A percentile compares a stretch with the other conserved stretches of the same genome.
Evolutionary conservation across 1,140 invertebrate genomes (phyloP).

Genomic region (Colletes latitarsis): DNA sequence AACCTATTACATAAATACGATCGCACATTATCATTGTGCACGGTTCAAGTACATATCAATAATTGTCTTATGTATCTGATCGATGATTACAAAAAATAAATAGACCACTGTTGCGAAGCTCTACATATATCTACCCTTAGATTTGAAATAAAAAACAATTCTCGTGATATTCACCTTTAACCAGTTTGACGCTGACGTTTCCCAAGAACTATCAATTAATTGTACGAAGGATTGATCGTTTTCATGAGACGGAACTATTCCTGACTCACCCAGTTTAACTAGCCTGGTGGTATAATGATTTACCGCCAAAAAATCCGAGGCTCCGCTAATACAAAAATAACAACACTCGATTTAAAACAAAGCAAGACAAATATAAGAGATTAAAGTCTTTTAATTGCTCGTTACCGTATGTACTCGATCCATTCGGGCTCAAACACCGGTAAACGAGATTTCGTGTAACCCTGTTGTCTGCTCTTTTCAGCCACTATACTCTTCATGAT

Average conservation of each 20-base stretch:
- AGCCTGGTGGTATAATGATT: constrained; percentile 83
- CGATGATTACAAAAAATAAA: too few relatives aligned
- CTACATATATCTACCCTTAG: too few relatives aligned
- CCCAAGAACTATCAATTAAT: too few relatives aligned
- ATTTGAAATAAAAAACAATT: too few relatives aligned
- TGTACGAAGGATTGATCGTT: constrained; percentile 52
- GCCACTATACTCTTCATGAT: constrained; percentile 81
- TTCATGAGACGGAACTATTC: constrained; percentile 44
- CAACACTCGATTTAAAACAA: too few relatives aligned
- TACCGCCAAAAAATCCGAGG: constrained; percentile 82
- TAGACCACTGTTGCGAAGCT: too few relatives aligned
- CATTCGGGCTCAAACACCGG: constrained; percentile 81
- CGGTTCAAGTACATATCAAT: too few relatives aligned
- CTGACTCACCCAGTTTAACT: constrained; percentile 64
- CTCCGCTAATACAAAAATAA: constrained; percentile 64
- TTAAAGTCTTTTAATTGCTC: too few relatives aligned
- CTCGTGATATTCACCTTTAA: constrained; percentile 64
- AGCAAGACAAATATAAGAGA: too few relatives aligned
- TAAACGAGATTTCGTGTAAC: constrained; percentile 80
- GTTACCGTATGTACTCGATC: constrained; percentile 73
- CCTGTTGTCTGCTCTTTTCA: constrained; percentile 81
- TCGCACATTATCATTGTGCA: too few relatives aligned
- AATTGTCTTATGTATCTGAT: too few relatives aligned
- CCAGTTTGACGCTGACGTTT: constrained; percentile 63
- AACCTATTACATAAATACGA: constrained; percentile 59